phyloP scores from a whole-genome alignment of 2,888 invertebrate species.

The Scaptomyza tumidula region DNA sequence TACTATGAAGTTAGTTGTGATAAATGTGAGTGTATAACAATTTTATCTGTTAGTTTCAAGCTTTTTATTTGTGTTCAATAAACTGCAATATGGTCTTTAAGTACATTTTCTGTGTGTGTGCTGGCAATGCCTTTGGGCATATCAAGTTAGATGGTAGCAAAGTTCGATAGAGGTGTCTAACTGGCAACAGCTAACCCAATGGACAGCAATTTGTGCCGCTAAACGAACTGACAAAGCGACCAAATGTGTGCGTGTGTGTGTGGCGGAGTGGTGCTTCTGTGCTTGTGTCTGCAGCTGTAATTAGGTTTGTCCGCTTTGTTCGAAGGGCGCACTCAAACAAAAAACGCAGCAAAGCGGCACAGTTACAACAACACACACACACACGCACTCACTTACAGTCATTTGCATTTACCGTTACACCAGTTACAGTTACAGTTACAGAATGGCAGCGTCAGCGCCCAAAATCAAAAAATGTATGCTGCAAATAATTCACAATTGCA shows the following conservation, averaged over 20 bases:
- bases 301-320: constrained; percentile 70
- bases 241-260: constrained; percentile 31
- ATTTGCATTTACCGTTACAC: neutral
- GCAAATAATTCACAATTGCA: constrained; percentile 74
- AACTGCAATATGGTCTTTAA: constrained; percentile 2
- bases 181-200: constrained; percentile 62
- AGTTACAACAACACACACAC: constrained; percentile 20
- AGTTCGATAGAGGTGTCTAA: constrained; percentile 1
- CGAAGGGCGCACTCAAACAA: constrained; percentile 37
- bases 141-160: constrained; percentile 70
- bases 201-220: constrained; percentile 76
- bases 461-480: constrained; percentile 62
- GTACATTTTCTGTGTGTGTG: neutral
- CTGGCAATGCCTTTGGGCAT: constrained; percentile 7
- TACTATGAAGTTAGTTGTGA: neutral
- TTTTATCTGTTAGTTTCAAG: neutral
- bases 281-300: constrained; percentile 66
- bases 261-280: constrained; percentile 3
- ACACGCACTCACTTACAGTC: constrained; percentile 1
- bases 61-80: neutral
- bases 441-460: constrained; percentile 38
- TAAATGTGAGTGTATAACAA: neutral
- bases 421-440: constrained; percentile 1
- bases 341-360: constrained; percentile 41
- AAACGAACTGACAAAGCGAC: constrained; percentile 74